Evolutionary conservation across 2,797 vertebrate genomes (phyloP), one percentile per base, ranked within the genome.

Genomic region (Schizopygopsis pylzovi): DNA sequence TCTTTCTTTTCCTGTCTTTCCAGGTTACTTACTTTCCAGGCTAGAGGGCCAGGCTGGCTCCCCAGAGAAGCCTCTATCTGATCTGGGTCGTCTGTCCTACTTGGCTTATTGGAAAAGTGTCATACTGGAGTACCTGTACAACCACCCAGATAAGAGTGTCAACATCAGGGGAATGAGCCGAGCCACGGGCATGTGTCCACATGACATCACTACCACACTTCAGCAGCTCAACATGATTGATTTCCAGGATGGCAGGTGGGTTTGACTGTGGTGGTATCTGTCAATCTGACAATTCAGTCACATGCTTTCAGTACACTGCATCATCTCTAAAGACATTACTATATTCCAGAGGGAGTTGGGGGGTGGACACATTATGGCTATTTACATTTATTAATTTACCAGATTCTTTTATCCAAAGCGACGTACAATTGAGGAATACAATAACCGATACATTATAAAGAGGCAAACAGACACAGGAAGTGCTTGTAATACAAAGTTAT

Each of bases 61-160:
- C 91, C 98, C 98, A 15, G 98, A 99, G 95, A 99, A 99, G 92
- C 98, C 98, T 1, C 96, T 99, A 92, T 99, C 98, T 90, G 98
- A 99, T 93, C 96, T 99, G 93, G 98, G 98, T 92, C 97, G 98
- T 89, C 96, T 99, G 89, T 99, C 98, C 87, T 99, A 99, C 94
- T 95, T 98, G 95, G 97, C 98, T 89, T 99, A 99, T 93, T 99
- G 98, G 98, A 99, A 97, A 94, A 99, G 98, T 88, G 98, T 99
- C 92, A 96, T 99, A 91, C 94, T 99, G 91, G 97, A 98, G 92
- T 98, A 97, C 93, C 96, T 99, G 93, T 96, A 97, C 94, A 96
- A 95, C 92, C 97, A 98, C 94, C 96, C 95, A 1, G 97, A 99
- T 92, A 98, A 97, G 91, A 97, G 97, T 93, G 96, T 99, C 95